phyloP scores from a whole-genome alignment of 1,140 invertebrate species.

The Zophobas atratus region DNA sequence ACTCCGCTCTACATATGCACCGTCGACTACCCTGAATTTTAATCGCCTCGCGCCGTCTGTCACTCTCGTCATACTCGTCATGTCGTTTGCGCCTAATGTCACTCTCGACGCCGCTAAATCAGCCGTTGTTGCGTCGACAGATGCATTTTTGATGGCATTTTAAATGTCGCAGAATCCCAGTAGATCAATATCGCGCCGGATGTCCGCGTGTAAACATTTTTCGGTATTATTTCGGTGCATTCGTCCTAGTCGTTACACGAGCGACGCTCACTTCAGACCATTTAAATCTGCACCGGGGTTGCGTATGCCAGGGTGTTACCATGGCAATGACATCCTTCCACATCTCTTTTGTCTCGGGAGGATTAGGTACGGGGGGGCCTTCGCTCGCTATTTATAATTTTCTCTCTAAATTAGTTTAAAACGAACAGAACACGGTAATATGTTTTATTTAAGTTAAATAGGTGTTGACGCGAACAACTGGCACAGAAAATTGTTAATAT shows the following conservation, averaged over 20 bases:
- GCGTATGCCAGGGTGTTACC: conserved; percentile 58
- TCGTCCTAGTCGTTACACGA: conserved; percentile 23
- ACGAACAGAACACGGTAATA: conserved; percentile 27
- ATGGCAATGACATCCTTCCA: conserved; percentile 60
- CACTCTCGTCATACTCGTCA: no score
- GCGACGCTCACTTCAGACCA: conserved; percentile 47
- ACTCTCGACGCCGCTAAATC: no score
- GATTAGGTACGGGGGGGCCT: conserved; percentile 45
- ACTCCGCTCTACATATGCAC: no score
- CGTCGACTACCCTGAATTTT: no score
- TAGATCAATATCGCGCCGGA: conserved; percentile 24
- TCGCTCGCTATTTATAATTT: conserved; percentile 37
- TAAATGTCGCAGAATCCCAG: not conserved
- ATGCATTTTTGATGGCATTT: no score
- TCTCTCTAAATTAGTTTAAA: conserved; percentile 43
- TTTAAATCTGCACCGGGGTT: conserved; percentile 57
- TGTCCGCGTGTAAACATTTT: conserved; percentile 32
- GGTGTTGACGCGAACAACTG: conserved; percentile 22
- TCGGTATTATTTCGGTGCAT: conserved; percentile 20
- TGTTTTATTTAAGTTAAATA: conserved; percentile 36
- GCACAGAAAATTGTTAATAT: conserved; percentile 29
- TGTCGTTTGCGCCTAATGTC: no score
- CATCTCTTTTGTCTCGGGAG: conserved; percentile 56
- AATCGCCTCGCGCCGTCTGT: no score
- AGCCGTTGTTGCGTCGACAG: no score